Evolutionary conservation across 2,888 invertebrate genomes (phyloP), one percentile per base, ranked within the genome.

Genomic region (Trissoscelio sp.): DNA sequence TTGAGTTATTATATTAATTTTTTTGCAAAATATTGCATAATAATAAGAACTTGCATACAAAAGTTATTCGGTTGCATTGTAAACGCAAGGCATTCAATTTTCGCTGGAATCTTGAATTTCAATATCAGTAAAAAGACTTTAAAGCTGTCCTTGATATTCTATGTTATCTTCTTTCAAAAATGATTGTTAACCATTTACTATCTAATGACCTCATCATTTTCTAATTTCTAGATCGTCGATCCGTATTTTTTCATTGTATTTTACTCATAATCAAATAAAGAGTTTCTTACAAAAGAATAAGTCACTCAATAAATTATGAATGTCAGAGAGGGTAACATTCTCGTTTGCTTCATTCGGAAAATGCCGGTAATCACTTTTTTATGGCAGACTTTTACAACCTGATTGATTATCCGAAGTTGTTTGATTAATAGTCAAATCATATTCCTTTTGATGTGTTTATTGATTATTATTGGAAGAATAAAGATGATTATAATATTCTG

Each of bases 221-320:
- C 42, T 6, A 6, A 44, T 44, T 44, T 44, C 2, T 2, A 0
- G 42, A 6, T 44, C 42, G 2, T 16, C 16, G 42, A 44, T 44
- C 16, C 14, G 16, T 44, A 7, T 44, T 16, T 16, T 16, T n/a
- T 16, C 14, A 12, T 14, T 44, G 1, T 46, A 4, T 46, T 46
- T 46, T 20, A 22, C 46, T 9, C 46, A 20, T 20, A 46, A 46
- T 46, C 46, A 20, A 18, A 4, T 18, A 46, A 46, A 16, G 46
- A 46, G 46, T 46, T 46, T 20, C n/a, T 12, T 46, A n/a, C 46
- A 46, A 46, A 46, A 46, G 46, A 20, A 20, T 46, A 46, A 20
- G 20, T 46, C 46, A 46, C 22, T 22, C 22, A 20, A 46, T 46
- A 18, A 46, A 46, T 46, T 46, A 46, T 46, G 22, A 20, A 18